Percentiles rank a stretch among this genome's conserved stretches.
Evolutionary conservation across 2,113 vertebrate genomes (phyloP).

Genomic region (Cyanoramphus novaezelandiae): DNA sequence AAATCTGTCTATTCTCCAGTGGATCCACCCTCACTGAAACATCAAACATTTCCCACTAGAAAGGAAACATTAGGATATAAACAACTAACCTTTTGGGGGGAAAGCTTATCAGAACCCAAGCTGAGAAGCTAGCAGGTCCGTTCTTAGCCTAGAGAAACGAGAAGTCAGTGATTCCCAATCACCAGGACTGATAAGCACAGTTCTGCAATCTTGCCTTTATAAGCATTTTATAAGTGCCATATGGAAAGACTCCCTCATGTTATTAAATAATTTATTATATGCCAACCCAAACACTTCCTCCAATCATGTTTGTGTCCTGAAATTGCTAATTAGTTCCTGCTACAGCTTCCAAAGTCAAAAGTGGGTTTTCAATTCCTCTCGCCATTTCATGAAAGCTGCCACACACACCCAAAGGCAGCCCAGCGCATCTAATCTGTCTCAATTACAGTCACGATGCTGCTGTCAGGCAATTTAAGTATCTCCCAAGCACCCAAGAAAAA

Average conservation of each 20-base stretch:
- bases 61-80: neutral
- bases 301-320: slow-evolving; percentile 51
- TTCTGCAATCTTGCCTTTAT: neutral
- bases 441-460: slow-evolving; percentile 7
- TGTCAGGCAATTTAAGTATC: slow-evolving; percentile 16
- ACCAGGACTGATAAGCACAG: neutral
- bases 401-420: slow-evolving; percentile 33
- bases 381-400: slow-evolving; percentile 12
- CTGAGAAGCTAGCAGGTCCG: neutral
- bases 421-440: slow-evolving; percentile 54
- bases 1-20: neutral
- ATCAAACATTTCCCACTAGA: neutral
- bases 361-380: slow-evolving; percentile 54
- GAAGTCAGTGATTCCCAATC: neutral
- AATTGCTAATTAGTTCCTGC: slow-evolving; percentile 66
- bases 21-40: neutral
- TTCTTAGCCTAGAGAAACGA: neutral
- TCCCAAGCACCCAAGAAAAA: slow-evolving; percentile 15
- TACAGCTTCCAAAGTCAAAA: slow-evolving; percentile 35
- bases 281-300: slow-evolving; percentile 3
- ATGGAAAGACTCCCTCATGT: neutral
- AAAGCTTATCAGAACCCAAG: neutral
- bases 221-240: slow-evolving; percentile 13
- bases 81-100: neutral
- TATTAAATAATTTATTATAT: slow-evolving; percentile 26